phyloP scores from a whole-genome alignment of 2,888 invertebrate species.

The Cynaeus angustus region DNA sequence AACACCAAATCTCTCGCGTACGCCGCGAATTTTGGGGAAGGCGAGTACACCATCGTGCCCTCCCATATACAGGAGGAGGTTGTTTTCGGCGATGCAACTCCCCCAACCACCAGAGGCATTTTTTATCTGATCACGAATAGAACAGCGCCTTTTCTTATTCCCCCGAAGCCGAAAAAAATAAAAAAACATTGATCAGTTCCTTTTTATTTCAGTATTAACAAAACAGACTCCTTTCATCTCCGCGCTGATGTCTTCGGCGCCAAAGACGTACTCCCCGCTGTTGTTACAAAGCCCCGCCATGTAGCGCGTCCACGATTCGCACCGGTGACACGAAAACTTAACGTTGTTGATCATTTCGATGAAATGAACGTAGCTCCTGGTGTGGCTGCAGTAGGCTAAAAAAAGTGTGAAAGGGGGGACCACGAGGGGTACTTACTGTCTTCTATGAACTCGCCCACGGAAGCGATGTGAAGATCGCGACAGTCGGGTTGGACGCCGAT shows the following conservation, averaged over 20 bases:
- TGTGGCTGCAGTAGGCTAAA: conserved; percentile 61
- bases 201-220: conserved; percentile 32
- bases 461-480: not conserved
- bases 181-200: not conserved
- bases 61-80: conserved; percentile 49
- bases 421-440: conserved; percentile 27
- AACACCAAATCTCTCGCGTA: conserved; percentile 67
- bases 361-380: conserved; percentile 58
- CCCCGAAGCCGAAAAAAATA: not conserved
- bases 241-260: conserved; percentile 54
- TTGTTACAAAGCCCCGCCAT: conserved; percentile 46
- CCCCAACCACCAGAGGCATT: conserved; percentile 56
- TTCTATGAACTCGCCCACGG: conserved; percentile 31
- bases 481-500: conserved; percentile 71
- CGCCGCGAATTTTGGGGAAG: conserved; percentile 68
- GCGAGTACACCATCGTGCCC: conserved; percentile 61
- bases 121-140: conserved; percentile 58
- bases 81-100: conserved; percentile 60
- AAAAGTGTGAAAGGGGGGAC: conserved; percentile 17
- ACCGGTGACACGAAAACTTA: conserved; percentile 56
- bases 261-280: conserved; percentile 47
- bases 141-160: conserved; percentile 13
- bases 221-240: conserved; percentile 57
- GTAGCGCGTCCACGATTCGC: conserved; percentile 43
- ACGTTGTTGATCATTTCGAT: conserved; percentile 56